Percentiles rank a stretch among this genome's conserved stretches.
Conservation (phyloP, 1,140 invertebrate species). For the Neotoxoptera formosana region DNA sequence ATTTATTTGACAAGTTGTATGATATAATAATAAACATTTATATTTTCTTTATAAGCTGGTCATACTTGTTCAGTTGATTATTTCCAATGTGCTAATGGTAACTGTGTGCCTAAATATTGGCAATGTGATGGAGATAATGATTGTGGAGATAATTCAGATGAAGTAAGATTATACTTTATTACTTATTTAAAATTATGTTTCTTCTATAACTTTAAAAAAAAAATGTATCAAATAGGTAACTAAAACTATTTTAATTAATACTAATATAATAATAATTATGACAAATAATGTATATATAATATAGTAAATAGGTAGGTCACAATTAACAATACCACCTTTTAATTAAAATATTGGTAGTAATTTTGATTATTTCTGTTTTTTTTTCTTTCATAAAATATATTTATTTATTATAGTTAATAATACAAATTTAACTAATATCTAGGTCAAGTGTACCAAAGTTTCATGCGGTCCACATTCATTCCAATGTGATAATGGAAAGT, state of each 20-base stretch:
- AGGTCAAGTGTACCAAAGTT: conserved; percentile 73
- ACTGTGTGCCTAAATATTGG: conserved; percentile 57
- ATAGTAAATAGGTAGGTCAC: neutral
- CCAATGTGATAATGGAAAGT: conserved; percentile 59
- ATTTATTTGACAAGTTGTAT: neutral
- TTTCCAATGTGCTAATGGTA: conserved; percentile 58
- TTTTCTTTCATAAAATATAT: neutral
- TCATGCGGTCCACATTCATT: conserved; percentile 60
- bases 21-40: neutral
- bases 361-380: neutral
- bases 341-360: neutral
- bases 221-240: neutral
- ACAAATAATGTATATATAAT: too few relatives aligned
- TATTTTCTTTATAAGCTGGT: conserved; percentile 31
- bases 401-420: neutral
- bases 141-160: conserved; percentile 64
- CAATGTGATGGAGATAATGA: conserved; percentile 65
- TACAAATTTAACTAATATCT: conserved; percentile 60
- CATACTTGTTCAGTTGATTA: conserved; percentile 55
- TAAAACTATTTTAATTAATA: neutral
- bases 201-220: neutral
- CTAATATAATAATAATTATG: neutral
- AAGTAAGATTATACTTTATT: conserved; percentile 68
- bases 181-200: neutral
- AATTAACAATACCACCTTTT: too few relatives aligned